Evolutionary conservation across 2,113 vertebrate genomes (phyloP).

Genomic region (Esox niger): DNA sequence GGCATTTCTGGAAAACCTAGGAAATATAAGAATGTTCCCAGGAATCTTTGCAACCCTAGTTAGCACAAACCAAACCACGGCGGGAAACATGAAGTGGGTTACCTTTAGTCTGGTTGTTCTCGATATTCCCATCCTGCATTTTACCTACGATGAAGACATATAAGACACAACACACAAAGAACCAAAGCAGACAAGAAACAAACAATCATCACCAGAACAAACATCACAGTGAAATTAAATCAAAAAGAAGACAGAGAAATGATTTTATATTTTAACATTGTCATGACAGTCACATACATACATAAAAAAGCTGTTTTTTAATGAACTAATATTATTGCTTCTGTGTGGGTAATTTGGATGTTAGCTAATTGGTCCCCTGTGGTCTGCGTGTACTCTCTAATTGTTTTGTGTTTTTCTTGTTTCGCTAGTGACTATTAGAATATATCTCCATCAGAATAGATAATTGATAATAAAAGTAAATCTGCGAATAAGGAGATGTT

Average conservation of each 20-base stretch:
- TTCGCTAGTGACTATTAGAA: too few relatives aligned
- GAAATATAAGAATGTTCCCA: background rate
- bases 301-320: constrained; percentile 49
- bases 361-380: background rate
- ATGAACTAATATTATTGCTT: constrained; percentile 9
- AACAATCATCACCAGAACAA: constrained; percentile 67
- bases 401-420: too few relatives aligned
- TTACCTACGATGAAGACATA: constrained; percentile 98
- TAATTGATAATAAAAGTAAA: too few relatives aligned
- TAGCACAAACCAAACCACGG: background rate
- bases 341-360: background rate
- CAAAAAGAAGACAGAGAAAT: constrained; percentile 76
- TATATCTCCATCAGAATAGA: too few relatives aligned
- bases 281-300: constrained; percentile 66
- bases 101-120: constrained; percentile 99
- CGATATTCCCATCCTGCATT: constrained; percentile 99
- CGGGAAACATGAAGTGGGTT: constrained; percentile 76
- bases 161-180: constrained; percentile 89
- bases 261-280: constrained; percentile 72
- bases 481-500: too few relatives aligned
- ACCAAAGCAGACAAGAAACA: constrained; percentile 83
- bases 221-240: constrained; percentile 71
- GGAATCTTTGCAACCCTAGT: background rate
- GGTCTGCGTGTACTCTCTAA: background rate
- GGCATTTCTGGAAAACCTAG: background rate